Percentiles rank a stretch among this genome's conserved stretches.
phyloP scores from a whole-genome alignment of 2,113 vertebrate genomes.

The human region GRCh38 chr16:12497501-12498000 shows the following conservation, averaged over 20 bases:
- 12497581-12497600: background rate
- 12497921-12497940: background rate
- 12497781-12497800: background rate
- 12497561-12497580: background rate
- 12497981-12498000: background rate
- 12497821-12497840: background rate
- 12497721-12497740: background rate
- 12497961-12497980: background rate
- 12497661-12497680: background rate
- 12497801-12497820: background rate
- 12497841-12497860: background rate
- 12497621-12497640: background rate
- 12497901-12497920: background rate
- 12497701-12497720: background rate
- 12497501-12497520: background rate
- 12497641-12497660: background rate
- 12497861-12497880: background rate
- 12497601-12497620: background rate
- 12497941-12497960: background rate
- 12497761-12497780: background rate
- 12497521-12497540: background rate
- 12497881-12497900: background rate
- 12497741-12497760: background rate
- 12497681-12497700: background rate
- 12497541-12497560: background rate